These are phyloP conservation scores for Strigamia transsilvanica DNA, from an alignment of 2,888 invertebrate genomes.

Conservation along the genomic window DNA sequence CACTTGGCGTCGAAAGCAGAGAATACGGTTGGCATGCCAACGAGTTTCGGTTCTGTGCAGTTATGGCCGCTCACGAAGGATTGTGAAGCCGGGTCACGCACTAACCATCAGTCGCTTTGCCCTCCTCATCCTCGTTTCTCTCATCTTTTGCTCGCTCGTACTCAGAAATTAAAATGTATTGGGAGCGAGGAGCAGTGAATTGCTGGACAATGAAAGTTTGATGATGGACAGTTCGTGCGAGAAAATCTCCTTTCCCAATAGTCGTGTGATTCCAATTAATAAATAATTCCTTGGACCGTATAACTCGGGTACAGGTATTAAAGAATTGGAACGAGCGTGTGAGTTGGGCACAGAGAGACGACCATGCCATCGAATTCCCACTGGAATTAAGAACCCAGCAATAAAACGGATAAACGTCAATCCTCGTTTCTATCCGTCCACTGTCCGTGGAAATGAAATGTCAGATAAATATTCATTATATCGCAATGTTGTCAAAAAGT, in stretches of 20 bases:
- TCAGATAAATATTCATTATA: not conserved
- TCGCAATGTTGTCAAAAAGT: not conserved
- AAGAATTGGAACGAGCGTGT: slow-evolving; percentile 31
- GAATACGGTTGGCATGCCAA: slow-evolving; percentile 16
- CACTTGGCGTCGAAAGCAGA: slow-evolving; percentile 7
- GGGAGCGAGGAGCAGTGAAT: slow-evolving; percentile 45
- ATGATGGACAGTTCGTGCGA: slow-evolving; percentile 45
- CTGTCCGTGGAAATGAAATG: not conserved
- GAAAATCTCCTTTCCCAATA: slow-evolving; percentile 36
- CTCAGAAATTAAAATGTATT: slow-evolving; percentile 49
- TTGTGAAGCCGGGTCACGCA: slow-evolving; percentile 46
- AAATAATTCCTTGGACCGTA: slow-evolving; percentile 28
- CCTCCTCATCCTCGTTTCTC: slow-evolving; percentile 29
- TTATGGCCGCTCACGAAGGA: slow-evolving; percentile 35
- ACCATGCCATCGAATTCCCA: slow-evolving; percentile 28
- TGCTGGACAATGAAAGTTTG: slow-evolving; percentile 49
- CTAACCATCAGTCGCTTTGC: slow-evolving; percentile 38
- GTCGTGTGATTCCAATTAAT: slow-evolving; percentile 48
- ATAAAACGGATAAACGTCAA: slow-evolving; percentile 39
- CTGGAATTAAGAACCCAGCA: slow-evolving; percentile 10
- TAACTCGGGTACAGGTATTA: slow-evolving; percentile 15
- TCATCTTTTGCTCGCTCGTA: slow-evolving; percentile 40
- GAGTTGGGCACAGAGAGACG: slow-evolving; percentile 7
- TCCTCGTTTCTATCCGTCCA: not conserved
- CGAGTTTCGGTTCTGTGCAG: not conserved